phyloP scores from a whole-genome alignment of 1,140 invertebrate species.

The Musca vetustissima region DNA sequence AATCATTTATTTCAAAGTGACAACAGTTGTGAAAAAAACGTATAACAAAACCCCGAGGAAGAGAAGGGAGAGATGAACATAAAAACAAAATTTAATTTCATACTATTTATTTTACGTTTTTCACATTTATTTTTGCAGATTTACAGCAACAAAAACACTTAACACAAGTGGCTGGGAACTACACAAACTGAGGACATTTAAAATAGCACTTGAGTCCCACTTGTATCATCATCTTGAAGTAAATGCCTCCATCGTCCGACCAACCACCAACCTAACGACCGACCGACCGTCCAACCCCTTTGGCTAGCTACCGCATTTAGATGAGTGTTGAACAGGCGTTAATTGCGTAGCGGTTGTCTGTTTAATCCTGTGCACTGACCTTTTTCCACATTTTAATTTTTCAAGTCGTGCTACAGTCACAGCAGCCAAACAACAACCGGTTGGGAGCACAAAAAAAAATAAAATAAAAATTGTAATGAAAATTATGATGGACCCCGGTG shows the following conservation, averaged over 20 bases:
- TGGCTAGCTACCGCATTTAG: background rate
- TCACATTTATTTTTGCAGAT: background rate
- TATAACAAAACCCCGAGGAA: background rate
- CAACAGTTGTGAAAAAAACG: background rate
- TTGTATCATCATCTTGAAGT: too few species aligned
- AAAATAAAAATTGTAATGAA: too few species aligned
- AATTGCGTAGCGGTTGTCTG: slow-evolving; percentile 17
- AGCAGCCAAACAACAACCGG: background rate
- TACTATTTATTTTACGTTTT: background rate
- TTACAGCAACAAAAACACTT: background rate
- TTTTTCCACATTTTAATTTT: slow-evolving; percentile 25
- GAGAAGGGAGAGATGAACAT: too few species aligned
- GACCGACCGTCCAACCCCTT: too few species aligned
- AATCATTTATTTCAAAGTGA: slow-evolving; percentile 16
- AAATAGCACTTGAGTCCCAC: slow-evolving; percentile 6
- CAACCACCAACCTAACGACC: too few species aligned
- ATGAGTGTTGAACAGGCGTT: slow-evolving; percentile 10
- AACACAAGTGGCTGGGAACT: background rate
- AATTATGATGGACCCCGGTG: too few species aligned
- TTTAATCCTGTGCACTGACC: slow-evolving; percentile 21
- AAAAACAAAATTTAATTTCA: slow-evolving; percentile 5
- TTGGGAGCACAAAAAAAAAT: too few species aligned
- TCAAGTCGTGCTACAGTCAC: slow-evolving; percentile 4
- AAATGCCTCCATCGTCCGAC: too few species aligned
- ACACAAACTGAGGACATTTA: slow-evolving; percentile 4